phyloP scores from a whole-genome alignment of 2,113 vertebrate genomes.

The Hyperoodon ampullatus region DNA sequence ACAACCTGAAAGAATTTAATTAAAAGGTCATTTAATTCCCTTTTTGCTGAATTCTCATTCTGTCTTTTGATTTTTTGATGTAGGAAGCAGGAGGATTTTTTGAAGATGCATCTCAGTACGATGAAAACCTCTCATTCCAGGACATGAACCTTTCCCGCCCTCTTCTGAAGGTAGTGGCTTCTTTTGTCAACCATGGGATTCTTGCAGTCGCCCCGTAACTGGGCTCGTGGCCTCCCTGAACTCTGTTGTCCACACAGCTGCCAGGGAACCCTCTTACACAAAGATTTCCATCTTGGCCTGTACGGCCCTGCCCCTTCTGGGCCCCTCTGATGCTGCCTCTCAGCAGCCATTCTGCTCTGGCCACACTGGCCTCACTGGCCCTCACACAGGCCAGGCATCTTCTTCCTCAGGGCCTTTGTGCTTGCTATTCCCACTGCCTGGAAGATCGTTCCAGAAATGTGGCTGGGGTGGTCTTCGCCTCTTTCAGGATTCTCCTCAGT shows the following conservation, averaged over 20 bases:
- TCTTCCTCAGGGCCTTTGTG: not conserved
- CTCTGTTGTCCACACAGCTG: not conserved
- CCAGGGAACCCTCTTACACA: not conserved
- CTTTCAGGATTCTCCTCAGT: not conserved
- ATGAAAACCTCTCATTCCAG: slow-evolving; percentile 93
- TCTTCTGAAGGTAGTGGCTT: slow-evolving; percentile 92
- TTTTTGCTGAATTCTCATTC: slow-evolving; percentile 9
- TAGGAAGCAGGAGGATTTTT: slow-evolving; percentile 89
- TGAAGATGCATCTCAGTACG: slow-evolving; percentile 94
- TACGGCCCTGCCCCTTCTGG: not conserved
- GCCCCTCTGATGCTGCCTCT: not conserved
- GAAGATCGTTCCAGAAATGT: not conserved
- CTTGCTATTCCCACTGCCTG: not conserved
- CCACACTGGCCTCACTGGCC: not conserved
- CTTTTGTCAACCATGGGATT: not conserved
- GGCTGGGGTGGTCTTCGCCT: not conserved
- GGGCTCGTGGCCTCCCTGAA: not conserved
- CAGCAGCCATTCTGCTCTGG: not conserved
- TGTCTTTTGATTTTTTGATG: slow-evolving; percentile 40
- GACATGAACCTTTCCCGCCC: slow-evolving; percentile 99
- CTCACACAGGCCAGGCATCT: not conserved
- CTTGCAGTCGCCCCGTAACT: not conserved
- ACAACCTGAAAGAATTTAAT: not conserved
- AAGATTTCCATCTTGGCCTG: rapidly evolving
- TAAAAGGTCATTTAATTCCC: not conserved